phyloP scores from a whole-genome alignment of 2,797 vertebrate species.

The Enteromius treurensis region DNA sequence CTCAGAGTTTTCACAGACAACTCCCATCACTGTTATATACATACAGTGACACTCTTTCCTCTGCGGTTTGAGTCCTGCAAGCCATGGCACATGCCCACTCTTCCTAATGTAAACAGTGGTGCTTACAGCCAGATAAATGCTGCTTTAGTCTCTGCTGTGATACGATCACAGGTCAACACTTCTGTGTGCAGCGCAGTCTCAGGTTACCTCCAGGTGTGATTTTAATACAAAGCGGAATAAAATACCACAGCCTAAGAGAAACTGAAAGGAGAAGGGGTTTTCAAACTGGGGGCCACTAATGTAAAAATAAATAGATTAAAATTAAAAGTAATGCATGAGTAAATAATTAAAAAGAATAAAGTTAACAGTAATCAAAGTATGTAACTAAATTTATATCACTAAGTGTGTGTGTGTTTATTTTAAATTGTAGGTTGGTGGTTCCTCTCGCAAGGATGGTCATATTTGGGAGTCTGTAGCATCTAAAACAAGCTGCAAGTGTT shows the following conservation, averaged over 20 bases:
- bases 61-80: neutral
- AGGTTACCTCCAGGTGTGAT: neutral
- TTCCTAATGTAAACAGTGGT: neutral
- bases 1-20: neutral
- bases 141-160: neutral
- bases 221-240: neutral
- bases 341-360: neutral
- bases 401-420: neutral
- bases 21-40: neutral
- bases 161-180: neutral
- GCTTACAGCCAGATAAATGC: neutral
- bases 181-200: neutral
- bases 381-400: too few species aligned
- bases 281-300: neutral
- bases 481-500: neutral
- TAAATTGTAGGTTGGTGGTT: neutral
- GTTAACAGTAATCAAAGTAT: neutral
- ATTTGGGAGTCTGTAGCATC: neutral
- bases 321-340: neutral
- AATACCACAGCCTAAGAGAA: too few species aligned
- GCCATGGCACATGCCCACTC: neutral
- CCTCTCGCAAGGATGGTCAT: neutral
- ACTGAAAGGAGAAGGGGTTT: neutral
- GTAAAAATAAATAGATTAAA: neutral
- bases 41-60: neutral